These are phyloP conservation scores for Habropoda laboriosa DNA, from an alignment of 1,140 invertebrate species.

Conservation along the genomic window DNA sequence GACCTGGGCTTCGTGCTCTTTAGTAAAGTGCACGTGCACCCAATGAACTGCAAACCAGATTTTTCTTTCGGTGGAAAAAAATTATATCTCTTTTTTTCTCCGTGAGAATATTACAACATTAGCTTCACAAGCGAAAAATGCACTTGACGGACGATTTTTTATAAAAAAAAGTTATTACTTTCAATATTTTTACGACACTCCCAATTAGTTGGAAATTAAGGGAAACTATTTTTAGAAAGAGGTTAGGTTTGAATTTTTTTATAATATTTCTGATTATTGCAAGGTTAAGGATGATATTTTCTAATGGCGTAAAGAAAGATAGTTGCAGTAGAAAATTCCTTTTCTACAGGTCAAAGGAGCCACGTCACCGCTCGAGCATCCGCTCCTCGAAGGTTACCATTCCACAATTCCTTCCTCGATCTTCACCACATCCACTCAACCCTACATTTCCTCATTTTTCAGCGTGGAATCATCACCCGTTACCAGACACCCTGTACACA, in stretches of 20 bases:
- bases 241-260: too few species aligned
- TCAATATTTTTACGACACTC: too few species aligned
- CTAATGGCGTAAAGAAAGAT: too few species aligned
- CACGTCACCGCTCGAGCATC: slow-evolving; percentile 14
- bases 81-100: neutral
- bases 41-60: neutral
- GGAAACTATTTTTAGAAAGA: too few species aligned
- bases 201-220: too few species aligned
- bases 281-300: too few species aligned
- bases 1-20: neutral
- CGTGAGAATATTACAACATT: too few species aligned
- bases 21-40: neutral
- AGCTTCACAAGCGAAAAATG: too few species aligned
- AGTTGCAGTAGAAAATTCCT: slow-evolving; percentile 18
- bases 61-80: neutral
- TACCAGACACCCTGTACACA: neutral
- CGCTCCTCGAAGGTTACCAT: slow-evolving; percentile 9
- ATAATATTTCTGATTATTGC: too few species aligned
- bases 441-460: slow-evolving; percentile 21
- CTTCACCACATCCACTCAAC: neutral
- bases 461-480: slow-evolving; percentile 3
- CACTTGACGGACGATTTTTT: too few species aligned
- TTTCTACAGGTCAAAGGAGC: slow-evolving; percentile 5
- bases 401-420: slow-evolving; percentile 8
- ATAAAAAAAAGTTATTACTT: too few species aligned